Base-by-base conservation (phyloP, 2,797 vertebrate species). In the Sebastes kiyomatsui region DNA sequence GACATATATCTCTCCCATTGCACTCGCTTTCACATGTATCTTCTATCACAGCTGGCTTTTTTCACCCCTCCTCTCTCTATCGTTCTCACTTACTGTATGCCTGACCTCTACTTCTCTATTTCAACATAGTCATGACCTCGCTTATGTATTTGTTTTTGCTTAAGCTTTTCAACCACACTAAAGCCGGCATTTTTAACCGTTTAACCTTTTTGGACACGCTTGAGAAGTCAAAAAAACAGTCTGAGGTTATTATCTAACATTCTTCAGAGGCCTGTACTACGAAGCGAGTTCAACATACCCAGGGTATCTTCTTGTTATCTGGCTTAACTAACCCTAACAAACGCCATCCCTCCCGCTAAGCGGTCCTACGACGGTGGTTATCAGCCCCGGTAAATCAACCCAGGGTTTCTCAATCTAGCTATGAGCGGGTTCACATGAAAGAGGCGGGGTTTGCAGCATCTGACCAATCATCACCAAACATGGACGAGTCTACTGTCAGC, bases 91-190 rank as follows among this genome's bases (percentile, higher is more conserved):
- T 67, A 33, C 70, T 46, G 42, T 7, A 46, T 18, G 55, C 64
- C 60, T 82, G 67, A 83, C 74, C 82, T 87, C 55, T 64, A 6
- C 71, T 28, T 35, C 33, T 79, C 67, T 30, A 4, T 46, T 32
- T 75, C 60, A 56, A 64, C 7, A 23, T n/a, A 70, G 77, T 76
- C 38, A 62, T 28, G 18, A 77, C 58, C 33, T 27, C 42, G 58
- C 60, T 5, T 71, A 54, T 35, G 54, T 42, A 13, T 67, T 72
- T 13, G 20, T 65, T 65, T 32, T 38, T 58, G 49, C 52, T 49
- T 27, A 11, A 9, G 28, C 55, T 56, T 82, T 70, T 38, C 14
- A 22, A 2, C 11, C 64, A 20, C 20, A 56, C 32, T 16, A 7
- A 30, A 16, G 1, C 7, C 14, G 8, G 25, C 4, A 3, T 75